Conservation (phyloP, 37 sponge, comb jelly and placozoan genomes). For the Chondrilla cf. caribensis region DNA sequence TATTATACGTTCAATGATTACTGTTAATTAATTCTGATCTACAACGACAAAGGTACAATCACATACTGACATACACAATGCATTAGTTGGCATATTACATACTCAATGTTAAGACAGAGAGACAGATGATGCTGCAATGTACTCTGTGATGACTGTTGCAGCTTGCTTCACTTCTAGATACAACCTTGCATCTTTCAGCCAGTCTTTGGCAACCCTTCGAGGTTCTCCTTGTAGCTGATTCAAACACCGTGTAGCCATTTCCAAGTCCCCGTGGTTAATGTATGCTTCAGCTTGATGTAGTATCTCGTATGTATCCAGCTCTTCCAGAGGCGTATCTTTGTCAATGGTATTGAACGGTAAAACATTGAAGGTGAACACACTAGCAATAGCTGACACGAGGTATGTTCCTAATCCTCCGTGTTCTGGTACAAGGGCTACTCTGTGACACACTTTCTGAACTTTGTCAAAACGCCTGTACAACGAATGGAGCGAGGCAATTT, state of each 20-base stretch:
- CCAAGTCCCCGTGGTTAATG: slow-evolving; percentile 54
- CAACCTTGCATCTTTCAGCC: slow-evolving; percentile 70
- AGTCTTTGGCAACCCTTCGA: slow-evolving; percentile 71
- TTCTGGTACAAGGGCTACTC: slow-evolving; percentile 78
- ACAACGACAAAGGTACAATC: too few species aligned
- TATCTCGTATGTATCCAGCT: slow-evolving; percentile 54
- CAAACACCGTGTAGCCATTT: slow-evolving; percentile 54
- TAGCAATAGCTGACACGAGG: slow-evolving; percentile 54
- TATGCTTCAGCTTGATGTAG: slow-evolving; percentile 46
- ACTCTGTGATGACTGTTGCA: slow-evolving; percentile 42
- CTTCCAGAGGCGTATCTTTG: background rate
- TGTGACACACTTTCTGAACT: slow-evolving; percentile 46
- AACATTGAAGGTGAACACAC: slow-evolving; percentile 41
- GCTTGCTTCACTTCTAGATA: slow-evolving; percentile 81
- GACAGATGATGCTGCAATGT: slow-evolving; percentile 47
- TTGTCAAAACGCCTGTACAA: slow-evolving; percentile 56
- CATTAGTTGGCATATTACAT: too few species aligned
- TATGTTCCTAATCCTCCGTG: slow-evolving; percentile 62
- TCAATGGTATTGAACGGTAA: background rate
- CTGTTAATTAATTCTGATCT: too few species aligned
- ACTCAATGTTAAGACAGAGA: slow-evolving; percentile 13
- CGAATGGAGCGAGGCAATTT: slow-evolving; percentile 54
- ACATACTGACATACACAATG: too few species aligned
- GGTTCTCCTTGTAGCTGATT: slow-evolving; percentile 77
- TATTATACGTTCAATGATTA: too few species aligned